These are phyloP conservation scores for Magallana nippona DNA, from an alignment of 2,888 invertebrate genomes.

Conservation along the genomic window DNA sequence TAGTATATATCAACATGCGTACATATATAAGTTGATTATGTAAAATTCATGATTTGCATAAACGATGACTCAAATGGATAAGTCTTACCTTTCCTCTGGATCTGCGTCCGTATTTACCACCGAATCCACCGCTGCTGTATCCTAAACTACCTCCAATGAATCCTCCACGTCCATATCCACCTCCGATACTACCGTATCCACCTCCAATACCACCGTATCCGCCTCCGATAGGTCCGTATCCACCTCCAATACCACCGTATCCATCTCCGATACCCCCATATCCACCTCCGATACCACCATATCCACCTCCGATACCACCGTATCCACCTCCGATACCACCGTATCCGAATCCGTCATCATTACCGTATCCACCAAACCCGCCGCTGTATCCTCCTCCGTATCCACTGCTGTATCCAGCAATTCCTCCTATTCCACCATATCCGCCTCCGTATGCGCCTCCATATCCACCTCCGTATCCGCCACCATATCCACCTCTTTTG, in stretches of 20 bases:
- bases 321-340: background rate
- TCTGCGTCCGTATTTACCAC: constrained; percentile 15
- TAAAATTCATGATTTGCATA: background rate
- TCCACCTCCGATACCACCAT: background rate
- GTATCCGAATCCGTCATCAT: background rate
- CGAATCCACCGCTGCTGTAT: background rate
- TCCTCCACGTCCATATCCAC: background rate
- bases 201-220: background rate
- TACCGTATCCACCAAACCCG: background rate
- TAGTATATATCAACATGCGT: background rate
- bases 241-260: background rate
- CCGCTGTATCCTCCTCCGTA: background rate
- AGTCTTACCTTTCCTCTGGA: background rate
- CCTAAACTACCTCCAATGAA: background rate
- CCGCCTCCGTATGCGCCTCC: background rate
- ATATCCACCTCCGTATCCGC: constrained; percentile 24
- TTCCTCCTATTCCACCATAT: background rate
- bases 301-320: constrained; percentile 12
- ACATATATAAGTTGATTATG: background rate
- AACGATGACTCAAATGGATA: too few relatives aligned
- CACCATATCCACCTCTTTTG: background rate
- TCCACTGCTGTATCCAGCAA: background rate
- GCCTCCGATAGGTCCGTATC: background rate
- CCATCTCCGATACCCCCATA: background rate
- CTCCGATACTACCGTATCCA: constrained; percentile 6